These are phyloP conservation scores for Chymomyza fuscimana DNA, from an alignment of 2,888 invertebrate species.

Conservation along the genomic window DNA sequence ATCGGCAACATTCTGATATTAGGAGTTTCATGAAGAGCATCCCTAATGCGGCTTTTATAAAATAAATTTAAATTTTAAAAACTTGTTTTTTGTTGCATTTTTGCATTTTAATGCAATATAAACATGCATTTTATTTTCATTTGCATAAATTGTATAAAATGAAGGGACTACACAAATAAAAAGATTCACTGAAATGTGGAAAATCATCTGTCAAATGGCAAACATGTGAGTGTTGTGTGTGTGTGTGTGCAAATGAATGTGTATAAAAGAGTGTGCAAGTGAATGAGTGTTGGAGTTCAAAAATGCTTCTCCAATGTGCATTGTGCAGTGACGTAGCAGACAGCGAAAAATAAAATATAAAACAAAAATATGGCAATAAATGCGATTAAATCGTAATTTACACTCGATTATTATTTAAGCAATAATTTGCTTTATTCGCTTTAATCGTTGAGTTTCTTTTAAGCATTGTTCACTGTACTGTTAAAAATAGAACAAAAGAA, in stretches of 20 bases:
- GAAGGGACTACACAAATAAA: constrained; percentile 11
- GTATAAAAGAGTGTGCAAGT: neutral
- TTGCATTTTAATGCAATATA: constrained; percentile 52
- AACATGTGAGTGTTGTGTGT: constrained; percentile 13
- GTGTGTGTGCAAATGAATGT: neutral
- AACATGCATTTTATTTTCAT: constrained; percentile 35
- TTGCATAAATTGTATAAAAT: constrained; percentile 47
- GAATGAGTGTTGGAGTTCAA: neutral
- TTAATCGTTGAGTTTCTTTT: neutral
- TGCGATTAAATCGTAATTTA: constrained; percentile 19
- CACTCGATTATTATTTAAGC: neutral
- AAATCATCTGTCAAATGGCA: constrained; percentile 61
- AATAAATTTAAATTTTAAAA: constrained; percentile 18
- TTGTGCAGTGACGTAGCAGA: neutral
- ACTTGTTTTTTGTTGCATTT: constrained; percentile 31
- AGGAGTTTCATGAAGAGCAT: neutral
- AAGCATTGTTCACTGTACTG: neutral
- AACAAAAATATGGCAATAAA: constrained; percentile 34
- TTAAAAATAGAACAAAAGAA: constrained; percentile 11
- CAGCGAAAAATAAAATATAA: neutral
- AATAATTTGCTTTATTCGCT: constrained; percentile 8
- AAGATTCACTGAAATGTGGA: constrained; percentile 55
- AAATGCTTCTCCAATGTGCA: neutral
- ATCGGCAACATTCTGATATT: too few relatives aligned
- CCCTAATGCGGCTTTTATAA: neutral